Conservation (phyloP, 2,113 vertebrate genomes). For the Rostratula benghalensis region DNA sequence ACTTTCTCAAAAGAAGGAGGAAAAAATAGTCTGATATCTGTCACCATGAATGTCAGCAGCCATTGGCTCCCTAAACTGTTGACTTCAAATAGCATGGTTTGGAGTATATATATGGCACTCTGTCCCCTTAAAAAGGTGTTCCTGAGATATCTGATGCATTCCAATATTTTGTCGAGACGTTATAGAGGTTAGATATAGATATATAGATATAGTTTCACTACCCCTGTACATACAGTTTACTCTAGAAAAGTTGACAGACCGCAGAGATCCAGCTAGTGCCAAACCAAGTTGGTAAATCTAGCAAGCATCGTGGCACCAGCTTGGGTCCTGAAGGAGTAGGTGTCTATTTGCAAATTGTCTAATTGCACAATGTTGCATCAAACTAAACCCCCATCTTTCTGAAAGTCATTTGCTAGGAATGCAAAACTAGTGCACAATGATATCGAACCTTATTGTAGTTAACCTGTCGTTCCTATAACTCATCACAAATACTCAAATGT, state of each 20-base stretch:
- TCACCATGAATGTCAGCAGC: neutral
- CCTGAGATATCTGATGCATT: neutral
- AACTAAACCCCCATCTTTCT: neutral
- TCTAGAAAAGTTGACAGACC: neutral
- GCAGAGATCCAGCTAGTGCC: neutral
- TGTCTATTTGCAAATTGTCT: neutral
- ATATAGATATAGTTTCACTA: no score
- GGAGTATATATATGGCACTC: neutral
- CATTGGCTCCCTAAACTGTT: neutral
- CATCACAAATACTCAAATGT: neutral
- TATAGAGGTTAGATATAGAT: no score
- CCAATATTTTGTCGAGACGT: neutral
- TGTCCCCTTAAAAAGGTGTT: neutral
- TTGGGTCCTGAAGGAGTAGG: neutral
- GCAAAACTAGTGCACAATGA: neutral
- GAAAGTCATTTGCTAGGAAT: neutral
- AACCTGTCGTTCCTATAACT: neutral
- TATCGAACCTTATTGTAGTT: neutral
- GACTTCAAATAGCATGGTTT: neutral
- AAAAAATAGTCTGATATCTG: neutral
- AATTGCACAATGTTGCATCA: neutral
- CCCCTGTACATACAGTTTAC: neutral
- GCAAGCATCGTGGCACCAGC: neutral
- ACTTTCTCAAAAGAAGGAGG: neutral
- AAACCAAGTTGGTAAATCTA: neutral